Conservation (phyloP, 2,113 vertebrate genomes). For the Axis porcinus region DNA sequence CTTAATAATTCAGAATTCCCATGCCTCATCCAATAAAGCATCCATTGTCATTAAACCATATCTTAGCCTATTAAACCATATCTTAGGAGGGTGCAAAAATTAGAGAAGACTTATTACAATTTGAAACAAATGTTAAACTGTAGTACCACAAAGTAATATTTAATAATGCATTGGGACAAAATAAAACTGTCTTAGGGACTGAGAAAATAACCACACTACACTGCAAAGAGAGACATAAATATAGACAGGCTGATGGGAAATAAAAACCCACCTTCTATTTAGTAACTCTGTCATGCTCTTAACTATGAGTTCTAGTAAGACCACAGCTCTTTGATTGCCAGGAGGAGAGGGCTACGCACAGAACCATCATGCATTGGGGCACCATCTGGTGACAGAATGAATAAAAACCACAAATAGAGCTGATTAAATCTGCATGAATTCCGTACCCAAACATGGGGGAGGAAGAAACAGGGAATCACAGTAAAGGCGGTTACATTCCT, state of each 20-base stretch:
- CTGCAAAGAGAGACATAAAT: constrained; percentile 40
- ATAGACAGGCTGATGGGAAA: constrained; percentile 44
- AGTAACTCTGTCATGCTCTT: constrained; percentile 28
- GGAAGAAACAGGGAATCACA: background rate
- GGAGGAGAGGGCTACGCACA: background rate
- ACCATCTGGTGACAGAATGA: constrained; percentile 63
- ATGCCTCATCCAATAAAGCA: background rate
- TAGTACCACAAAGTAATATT: constrained; percentile 26
- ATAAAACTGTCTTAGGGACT: background rate
- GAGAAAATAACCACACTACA: background rate
- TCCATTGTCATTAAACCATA: background rate
- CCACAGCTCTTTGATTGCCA: constrained; percentile 2
- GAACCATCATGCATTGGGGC: background rate
- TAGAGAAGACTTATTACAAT: background rate
- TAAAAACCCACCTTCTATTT: constrained; percentile 38
- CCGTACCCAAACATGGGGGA: background rate
- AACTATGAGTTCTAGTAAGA: constrained; percentile 10
- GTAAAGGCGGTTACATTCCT: background rate
- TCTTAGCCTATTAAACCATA: background rate
- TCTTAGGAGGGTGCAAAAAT: background rate
- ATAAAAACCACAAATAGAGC: constrained; percentile 20
- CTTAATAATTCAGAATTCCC: background rate
- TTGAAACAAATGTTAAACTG: background rate
- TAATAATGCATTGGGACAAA: constrained; percentile 39
- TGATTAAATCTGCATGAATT: constrained; percentile 19